Conservation (phyloP, 53 echinoderm and acorn worm genomes). For the Stichopus horrens region DNA sequence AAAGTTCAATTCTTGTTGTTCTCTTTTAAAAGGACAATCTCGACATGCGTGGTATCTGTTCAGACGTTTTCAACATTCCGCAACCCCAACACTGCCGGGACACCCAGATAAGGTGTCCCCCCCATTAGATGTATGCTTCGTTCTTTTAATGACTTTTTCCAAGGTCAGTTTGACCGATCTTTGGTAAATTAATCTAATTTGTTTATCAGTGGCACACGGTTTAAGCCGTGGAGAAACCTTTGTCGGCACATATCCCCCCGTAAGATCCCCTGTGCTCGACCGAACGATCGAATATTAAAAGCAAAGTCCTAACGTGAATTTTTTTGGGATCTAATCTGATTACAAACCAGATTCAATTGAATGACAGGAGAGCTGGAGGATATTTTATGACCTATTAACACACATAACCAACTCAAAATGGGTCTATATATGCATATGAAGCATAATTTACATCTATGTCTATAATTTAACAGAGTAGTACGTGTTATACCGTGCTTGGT, state of each 20-base stretch:
- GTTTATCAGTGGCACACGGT: neutral
- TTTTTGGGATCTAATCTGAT: conserved; percentile 1
- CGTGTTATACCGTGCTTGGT: too few species aligned
- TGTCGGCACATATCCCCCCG: conserved; percentile 24
- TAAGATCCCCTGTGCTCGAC: conserved; percentile 14
- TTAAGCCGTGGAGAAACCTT: conserved; percentile 1
- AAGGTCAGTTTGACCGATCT: conserved; percentile 24
- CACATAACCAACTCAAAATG: conserved; percentile 32
- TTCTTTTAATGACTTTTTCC: neutral
- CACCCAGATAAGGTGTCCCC: too few species aligned
- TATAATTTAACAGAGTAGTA: neutral
- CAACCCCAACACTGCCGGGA: too few species aligned
- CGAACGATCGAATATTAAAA: conserved; percentile 6
- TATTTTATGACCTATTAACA: conserved; percentile 34
- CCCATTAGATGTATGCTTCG: neutral
- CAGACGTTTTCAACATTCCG: too few species aligned
- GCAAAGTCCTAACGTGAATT: neutral
- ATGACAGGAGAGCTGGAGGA: conserved; percentile 31
- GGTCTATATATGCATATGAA: conserved; percentile 18
- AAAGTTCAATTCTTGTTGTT: too few species aligned
- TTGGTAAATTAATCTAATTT: conserved; percentile 23
- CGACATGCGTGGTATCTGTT: too few species aligned
- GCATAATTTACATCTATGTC: conserved; percentile 28
- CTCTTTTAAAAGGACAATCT: too few species aligned
- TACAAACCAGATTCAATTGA: conserved; percentile 33